Evolutionary conservation across 2,888 invertebrate species (phyloP), one percentile per base, ranked within the genome.

Genomic region (Nomada ferruginata): DNA sequence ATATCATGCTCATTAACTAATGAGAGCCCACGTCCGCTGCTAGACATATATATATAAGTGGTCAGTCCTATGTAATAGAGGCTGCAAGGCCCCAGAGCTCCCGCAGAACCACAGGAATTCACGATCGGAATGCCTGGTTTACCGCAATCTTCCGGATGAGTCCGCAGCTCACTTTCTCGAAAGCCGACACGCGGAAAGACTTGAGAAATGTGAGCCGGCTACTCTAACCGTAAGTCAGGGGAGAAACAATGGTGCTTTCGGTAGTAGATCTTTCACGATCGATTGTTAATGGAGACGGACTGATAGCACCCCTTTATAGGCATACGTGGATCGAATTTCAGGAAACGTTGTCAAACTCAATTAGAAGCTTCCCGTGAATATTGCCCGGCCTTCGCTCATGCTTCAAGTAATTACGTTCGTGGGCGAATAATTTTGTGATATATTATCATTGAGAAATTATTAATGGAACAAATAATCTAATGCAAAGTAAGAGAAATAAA

Each of bases 91-190:
- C 78, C 69, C 68, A 55, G 82, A 81, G 76, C 80, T 84, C 60
- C 64, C 20, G 71, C 13, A 15, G 52, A 52, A 66, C 83, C 79
- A 65, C 85, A 84, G 83, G 86, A 89, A 87, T 89, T 82, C 82
- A 65, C 73, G 84, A 79, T 61, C 69, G 75, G 66, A 59, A 66
- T 73, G 63, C 60, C 73, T 57, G 86, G 80, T 84, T 88, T 77
- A 85, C 83, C 87, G 69, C 79, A 84, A 73, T 75, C 76, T 78
- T 76, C 79, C 71, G 65, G 74, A 57, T 70, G 52, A 64, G 76
- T 76, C 63, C 70, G 71, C 74, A 72, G 85, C 83, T 72, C 80
- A 77, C 86, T 86, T 85, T 79, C 83, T 60, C n/a, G 75, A 63
- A 76, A 81, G 36, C 57, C 68, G 76, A 84, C 76, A 76, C 68